Percentiles rank a stretch among this genome's conserved stretches.
These are phyloP conservation scores for Galeruca laticollis DNA, from an alignment of 2,888 invertebrate species.

Conservation along the genomic window DNA sequence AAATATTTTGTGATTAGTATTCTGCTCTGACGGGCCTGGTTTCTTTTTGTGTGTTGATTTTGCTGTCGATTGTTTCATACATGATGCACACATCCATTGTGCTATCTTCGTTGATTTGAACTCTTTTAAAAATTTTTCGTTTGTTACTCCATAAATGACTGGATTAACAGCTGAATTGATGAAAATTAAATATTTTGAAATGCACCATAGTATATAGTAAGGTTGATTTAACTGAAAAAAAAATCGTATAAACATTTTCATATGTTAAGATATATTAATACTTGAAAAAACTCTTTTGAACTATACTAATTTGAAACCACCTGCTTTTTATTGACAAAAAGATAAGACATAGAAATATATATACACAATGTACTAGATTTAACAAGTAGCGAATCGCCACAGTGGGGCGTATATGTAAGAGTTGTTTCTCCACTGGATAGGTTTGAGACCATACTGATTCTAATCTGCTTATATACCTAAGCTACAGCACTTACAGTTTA, in stretches of 20 bases:
- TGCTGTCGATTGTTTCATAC: conserved; percentile 32
- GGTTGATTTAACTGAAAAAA: conserved; percentile 69
- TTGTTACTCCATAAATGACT: conserved; percentile 81
- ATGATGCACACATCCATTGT: conserved; percentile 63
- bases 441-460: too few relatives aligned
- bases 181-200: conserved; percentile 77
- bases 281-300: too few relatives aligned
- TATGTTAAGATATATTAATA: too few relatives aligned
- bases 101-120: conserved; percentile 71
- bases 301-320: too few relatives aligned
- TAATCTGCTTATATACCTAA: too few relatives aligned
- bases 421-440: too few relatives aligned
- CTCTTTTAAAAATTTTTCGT: conserved; percentile 76
- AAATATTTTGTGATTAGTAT: conserved; percentile 47
- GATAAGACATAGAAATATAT: too few relatives aligned
- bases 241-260: conserved; percentile 21
- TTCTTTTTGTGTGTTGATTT: conserved; percentile 38
- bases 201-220: conserved; percentile 75
- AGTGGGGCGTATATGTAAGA: too few relatives aligned
- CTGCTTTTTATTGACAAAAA: too few relatives aligned
- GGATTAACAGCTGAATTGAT: conserved; percentile 82
- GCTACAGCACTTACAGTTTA: too few relatives aligned
- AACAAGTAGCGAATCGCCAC: too few relatives aligned
- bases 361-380: too few relatives aligned
- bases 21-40: conserved; percentile 34